These are phyloP conservation scores for Calephelis virginiensis DNA, from an alignment of 1,140 invertebrate genomes.

Conservation along the genomic window DNA sequence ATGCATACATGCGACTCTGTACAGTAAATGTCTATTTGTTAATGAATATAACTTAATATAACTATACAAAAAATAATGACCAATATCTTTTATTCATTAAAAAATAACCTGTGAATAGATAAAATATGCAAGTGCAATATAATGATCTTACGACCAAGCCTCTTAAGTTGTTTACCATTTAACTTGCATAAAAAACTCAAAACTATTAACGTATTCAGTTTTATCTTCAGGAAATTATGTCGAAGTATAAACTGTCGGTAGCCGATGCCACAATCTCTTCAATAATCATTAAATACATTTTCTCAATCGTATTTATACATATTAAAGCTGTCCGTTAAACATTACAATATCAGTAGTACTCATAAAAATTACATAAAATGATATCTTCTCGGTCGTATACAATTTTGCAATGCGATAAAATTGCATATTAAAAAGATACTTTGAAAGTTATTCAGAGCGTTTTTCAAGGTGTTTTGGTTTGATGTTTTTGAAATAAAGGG, in stretches of 20 bases:
- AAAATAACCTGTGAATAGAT: no score
- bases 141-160: no score
- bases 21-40: no score
- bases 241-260: background rate
- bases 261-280: constrained; percentile 6
- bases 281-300: constrained; percentile 13
- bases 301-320: constrained; percentile 8
- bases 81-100: no score
- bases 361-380: constrained; percentile 15
- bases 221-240: constrained; percentile 9
- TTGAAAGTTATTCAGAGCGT: no score
- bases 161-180: no score
- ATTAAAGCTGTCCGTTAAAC: constrained; percentile 4
- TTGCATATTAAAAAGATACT: constrained; percentile 1
- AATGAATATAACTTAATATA: no score
- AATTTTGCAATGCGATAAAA: constrained; percentile 11
- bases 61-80: no score
- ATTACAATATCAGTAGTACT: constrained; percentile 12
- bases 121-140: no score
- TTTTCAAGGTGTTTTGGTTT: no score
- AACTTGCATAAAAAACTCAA: background rate
- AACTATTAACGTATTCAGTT: background rate
- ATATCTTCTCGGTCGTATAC: constrained; percentile 1
- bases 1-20: no score
- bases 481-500: no score